phyloP scores from a whole-genome alignment of 2,113 vertebrate genomes.

The Sinosuthora webbiana region DNA sequence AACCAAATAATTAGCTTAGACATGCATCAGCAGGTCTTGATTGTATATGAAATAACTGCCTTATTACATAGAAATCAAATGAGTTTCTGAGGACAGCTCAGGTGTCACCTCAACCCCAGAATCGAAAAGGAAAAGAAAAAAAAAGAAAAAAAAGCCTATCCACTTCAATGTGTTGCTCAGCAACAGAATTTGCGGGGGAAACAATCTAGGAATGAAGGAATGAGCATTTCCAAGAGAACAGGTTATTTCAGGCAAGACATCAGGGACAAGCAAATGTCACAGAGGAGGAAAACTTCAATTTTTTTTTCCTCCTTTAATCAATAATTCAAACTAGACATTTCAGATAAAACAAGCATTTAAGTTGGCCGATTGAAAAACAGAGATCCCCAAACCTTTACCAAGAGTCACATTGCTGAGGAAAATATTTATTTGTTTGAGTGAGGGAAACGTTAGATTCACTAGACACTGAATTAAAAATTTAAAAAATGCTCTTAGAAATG shows the following conservation, averaged over 20 bases:
- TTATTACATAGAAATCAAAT: conserved; percentile 65
- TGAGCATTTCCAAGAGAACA: conserved; percentile 61
- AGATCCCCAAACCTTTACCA: conserved; percentile 50
- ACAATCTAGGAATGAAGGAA: conserved; percentile 55
- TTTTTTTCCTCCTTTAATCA: conserved; percentile 43
- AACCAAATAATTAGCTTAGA: conserved; percentile 65
- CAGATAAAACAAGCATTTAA: neutral
- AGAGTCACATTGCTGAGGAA: conserved; percentile 10
- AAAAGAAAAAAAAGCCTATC: neutral
- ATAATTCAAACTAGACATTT: conserved; percentile 57
- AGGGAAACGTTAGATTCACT: conserved; percentile 32
- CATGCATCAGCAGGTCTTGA: conserved; percentile 38
- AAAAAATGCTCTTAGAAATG: conserved; percentile 27
- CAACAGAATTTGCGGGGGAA: conserved; percentile 64
- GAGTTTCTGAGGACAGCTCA: conserved; percentile 48
- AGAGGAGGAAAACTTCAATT: neutral
- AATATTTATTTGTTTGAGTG: conserved; percentile 40
- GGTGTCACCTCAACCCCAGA: conserved; percentile 54
- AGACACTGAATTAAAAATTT: conserved; percentile 12
- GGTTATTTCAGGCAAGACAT: conserved; percentile 53
- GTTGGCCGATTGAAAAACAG: conserved; percentile 1
- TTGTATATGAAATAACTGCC: conserved; percentile 48
- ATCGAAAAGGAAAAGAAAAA: neutral
- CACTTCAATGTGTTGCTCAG: conserved; percentile 58
- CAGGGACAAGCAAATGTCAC: conserved; percentile 58